Percentiles rank a stretch among this genome's conserved stretches.
Conservation (phyloP, 1,140 invertebrate genomes). For the Aphelinus atriplicis region DNA sequence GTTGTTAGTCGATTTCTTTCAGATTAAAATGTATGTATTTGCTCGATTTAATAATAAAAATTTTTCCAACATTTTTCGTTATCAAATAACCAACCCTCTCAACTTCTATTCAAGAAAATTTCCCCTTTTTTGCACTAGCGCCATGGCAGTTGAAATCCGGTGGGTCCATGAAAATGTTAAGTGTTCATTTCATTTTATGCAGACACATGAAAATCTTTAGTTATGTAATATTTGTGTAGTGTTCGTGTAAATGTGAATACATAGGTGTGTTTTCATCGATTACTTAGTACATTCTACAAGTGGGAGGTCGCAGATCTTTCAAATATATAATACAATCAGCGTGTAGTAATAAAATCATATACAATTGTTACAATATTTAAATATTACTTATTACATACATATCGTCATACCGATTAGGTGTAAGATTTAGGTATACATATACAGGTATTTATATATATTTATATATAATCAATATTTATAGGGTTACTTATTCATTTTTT, state of each 20-base stretch:
- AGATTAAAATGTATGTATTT: slow-evolving; percentile 40
- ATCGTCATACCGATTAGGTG: slow-evolving; percentile 58
- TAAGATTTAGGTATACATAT: slow-evolving; percentile 61
- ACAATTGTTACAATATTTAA: slow-evolving; percentile 69
- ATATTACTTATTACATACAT: slow-evolving; percentile 67
- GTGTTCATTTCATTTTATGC: slow-evolving; percentile 26
- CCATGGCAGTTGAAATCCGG: slow-evolving; percentile 60
- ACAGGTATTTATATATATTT: slow-evolving; percentile 56
- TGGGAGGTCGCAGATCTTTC: slow-evolving; percentile 66
- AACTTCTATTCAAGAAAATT: not conserved
- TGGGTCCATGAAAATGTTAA: slow-evolving; percentile 43
- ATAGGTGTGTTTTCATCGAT: slow-evolving; percentile 41
- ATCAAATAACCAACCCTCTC: no score
- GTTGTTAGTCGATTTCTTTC: slow-evolving; percentile 53
- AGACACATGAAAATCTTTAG: slow-evolving; percentile 18
- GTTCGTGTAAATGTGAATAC: slow-evolving; percentile 32
- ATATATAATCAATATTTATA: slow-evolving; percentile 62
- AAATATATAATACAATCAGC: slow-evolving; percentile 67
- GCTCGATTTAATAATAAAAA: slow-evolving; percentile 9
- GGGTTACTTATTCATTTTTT: slow-evolving; percentile 56
- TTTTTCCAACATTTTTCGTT: not conserved
- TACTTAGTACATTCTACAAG: slow-evolving; percentile 58
- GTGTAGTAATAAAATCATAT: slow-evolving; percentile 68
- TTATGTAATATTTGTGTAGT: slow-evolving; percentile 18
- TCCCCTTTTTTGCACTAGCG: slow-evolving; percentile 53